Conservation (phyloP, 2,888 invertebrate species). For the Zhengitettix transpicula region DNA sequence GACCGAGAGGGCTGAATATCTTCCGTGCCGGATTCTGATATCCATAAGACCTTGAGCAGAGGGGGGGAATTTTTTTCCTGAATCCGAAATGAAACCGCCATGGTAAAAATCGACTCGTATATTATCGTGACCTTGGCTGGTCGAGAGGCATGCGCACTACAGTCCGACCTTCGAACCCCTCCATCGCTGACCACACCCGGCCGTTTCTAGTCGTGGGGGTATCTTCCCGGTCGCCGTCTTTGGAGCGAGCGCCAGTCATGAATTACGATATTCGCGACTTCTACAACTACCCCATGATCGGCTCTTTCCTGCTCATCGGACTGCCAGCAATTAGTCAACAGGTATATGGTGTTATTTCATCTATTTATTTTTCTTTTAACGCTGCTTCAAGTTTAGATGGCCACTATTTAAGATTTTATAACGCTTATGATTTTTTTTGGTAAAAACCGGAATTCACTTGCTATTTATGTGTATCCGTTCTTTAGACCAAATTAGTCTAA, state of each 20-base stretch:
- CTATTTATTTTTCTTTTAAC: no score
- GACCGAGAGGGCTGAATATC: not conserved
- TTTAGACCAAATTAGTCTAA: no score
- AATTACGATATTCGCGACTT: not conserved
- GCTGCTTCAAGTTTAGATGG: no score
- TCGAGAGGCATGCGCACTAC: no score
- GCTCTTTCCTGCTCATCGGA: not conserved
- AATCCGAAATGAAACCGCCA: not conserved
- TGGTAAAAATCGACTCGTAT: not conserved
- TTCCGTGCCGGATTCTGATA: conserved; percentile 1
- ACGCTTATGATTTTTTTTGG: no score
- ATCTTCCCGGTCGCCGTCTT: not conserved
- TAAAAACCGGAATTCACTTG: no score
- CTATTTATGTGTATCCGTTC: no score
- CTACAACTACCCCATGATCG: not conserved
- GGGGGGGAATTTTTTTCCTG: not conserved
- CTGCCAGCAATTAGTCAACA: not conserved
- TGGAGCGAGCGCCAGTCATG: not conserved
- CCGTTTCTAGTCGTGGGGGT: no score
- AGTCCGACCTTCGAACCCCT: no score
- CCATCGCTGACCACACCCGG: no score
- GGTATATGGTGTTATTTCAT: not conserved
- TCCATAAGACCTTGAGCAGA: conserved; percentile 4
- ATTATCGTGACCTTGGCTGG: not conserved
- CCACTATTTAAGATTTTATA: no score